phyloP scores from a whole-genome alignment of 1,140 invertebrate species.

The Brachionus rotundiformis region DNA sequence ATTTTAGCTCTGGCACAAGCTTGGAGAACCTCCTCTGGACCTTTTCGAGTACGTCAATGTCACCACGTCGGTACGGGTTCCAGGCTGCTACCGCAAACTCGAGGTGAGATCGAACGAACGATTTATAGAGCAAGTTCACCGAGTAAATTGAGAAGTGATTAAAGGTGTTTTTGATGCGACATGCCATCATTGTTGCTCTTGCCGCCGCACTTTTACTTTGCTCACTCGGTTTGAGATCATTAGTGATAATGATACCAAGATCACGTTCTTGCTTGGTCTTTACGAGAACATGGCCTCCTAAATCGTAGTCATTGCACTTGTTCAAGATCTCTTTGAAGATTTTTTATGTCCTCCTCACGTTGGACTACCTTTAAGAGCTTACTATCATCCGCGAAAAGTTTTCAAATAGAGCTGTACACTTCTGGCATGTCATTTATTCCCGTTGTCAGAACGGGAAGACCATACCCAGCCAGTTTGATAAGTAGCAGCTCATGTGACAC shows the following conservation, averaged over 20 bases:
- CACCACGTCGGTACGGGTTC: slow-evolving; percentile 8
- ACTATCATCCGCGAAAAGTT: slow-evolving; percentile 23
- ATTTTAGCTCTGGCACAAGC: not conserved
- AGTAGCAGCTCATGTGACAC: not conserved
- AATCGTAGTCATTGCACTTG: not conserved
- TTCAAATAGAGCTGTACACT: slow-evolving; percentile 4
- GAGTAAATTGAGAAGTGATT: not conserved
- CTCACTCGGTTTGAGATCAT: not conserved
- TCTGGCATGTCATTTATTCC: slow-evolving; percentile 34
- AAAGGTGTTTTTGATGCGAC: not conserved
- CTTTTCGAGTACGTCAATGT: not conserved
- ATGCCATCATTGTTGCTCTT: not conserved
- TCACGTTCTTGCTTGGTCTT: not conserved
- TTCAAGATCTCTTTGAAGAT: slow-evolving; percentile 12
- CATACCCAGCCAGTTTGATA: not conserved
- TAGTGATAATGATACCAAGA: not conserved
- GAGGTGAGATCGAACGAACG: not conserved
- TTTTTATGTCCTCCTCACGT: not conserved
- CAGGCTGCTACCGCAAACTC: slow-evolving; percentile 2
- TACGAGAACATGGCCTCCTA: not conserved
- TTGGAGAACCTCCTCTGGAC: not conserved
- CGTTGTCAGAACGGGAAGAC: not conserved
- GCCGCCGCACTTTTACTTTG: not conserved
- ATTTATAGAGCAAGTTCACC: not conserved
- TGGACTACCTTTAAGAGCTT: slow-evolving; percentile 5